Evolutionary conservation across 2,888 invertebrate genomes (phyloP), one percentile per base, ranked within the genome.

Genomic region (Philereme transversata): DNA sequence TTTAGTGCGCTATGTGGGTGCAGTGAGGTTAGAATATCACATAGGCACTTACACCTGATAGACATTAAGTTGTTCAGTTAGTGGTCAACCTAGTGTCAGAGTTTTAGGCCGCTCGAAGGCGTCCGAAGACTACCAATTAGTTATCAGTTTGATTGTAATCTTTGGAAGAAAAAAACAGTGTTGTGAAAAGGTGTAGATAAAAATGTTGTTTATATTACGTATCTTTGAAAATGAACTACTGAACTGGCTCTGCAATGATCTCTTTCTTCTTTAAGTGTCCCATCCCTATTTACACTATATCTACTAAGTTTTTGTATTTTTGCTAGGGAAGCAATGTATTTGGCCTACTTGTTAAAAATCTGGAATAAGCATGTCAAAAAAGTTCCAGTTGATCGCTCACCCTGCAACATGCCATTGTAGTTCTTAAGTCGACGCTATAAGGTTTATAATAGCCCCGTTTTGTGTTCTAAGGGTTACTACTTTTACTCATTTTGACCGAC

Each of bases 331-430:
- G 47, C 56, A 51, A 66, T 63, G 60, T 59, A 70, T 70, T 71
- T 79, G 81, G 74, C 81, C 82, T 77, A 77, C 65, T 71, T 82
- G 78, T 79, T 75, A 78, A 81, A 78, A 78, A 77, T 70, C 69
- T 72, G 70, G 80, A 79, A 82, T 68, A 69, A 70, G 57, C 67
- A 59, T 68, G 63, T 62, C 60, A 64, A 67, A 66, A 71, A 74
- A 68, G 63, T 53, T 53, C 49, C 68, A 65, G 61, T 52, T 57
- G 64, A 66, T 67, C 65, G 58, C 57, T 50, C 55, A 57, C 34
- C 33, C 10, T 22, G n/a, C 10, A 44, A 50, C 51, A 38, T 11
- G 6, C 5, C 9, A 8, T 38, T 50, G 51, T 53, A 55, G 49
- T 43, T 62, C 66, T 61, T 68, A 67, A 53, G 38, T 44, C 33